phyloP scores from a whole-genome alignment of 92 coral and sea anemone species.

The Diadumene lineata region DNA sequence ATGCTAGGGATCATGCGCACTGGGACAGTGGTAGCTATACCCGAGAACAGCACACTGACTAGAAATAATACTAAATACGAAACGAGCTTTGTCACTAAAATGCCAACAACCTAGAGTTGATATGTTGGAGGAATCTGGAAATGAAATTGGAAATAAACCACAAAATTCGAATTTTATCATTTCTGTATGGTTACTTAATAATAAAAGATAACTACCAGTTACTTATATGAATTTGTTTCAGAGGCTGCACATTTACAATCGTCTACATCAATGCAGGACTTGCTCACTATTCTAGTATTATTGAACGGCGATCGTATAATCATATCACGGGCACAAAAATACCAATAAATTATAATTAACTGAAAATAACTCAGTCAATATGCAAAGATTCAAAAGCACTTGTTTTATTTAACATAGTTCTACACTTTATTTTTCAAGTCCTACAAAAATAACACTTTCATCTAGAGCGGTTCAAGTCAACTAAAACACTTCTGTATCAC shows the following conservation, averaged over 20 bases:
- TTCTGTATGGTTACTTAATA: too few species aligned
- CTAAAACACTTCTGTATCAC: neutral
- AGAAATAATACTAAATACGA: slow-evolving; percentile 12
- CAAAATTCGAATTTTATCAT: too few species aligned
- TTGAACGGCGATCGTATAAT: too few species aligned
- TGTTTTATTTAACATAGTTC: neutral
- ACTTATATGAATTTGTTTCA: too few species aligned
- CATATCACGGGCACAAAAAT: neutral
- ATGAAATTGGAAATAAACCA: too few species aligned
- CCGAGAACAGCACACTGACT: slow-evolving; percentile 13
- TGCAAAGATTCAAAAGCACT: neutral
- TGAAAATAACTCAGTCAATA: neutral
- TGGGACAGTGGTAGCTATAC: slow-evolving; percentile 17
- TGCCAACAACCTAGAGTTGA: slow-evolving; percentile 9
- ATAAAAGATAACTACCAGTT: too few species aligned
- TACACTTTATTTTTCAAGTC: neutral
- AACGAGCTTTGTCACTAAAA: slow-evolving; percentile 19
- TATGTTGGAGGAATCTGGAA: too few species aligned
- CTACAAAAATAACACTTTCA: neutral
- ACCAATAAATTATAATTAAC: neutral
- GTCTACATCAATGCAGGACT: too few species aligned
- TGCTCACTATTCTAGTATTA: too few species aligned
- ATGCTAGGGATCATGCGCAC: slow-evolving; percentile 22
- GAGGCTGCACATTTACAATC: too few species aligned
- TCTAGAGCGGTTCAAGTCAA: neutral